Base-by-base conservation (phyloP, 2,888 invertebrate genomes). In the Pimpla rufipes region DNA sequence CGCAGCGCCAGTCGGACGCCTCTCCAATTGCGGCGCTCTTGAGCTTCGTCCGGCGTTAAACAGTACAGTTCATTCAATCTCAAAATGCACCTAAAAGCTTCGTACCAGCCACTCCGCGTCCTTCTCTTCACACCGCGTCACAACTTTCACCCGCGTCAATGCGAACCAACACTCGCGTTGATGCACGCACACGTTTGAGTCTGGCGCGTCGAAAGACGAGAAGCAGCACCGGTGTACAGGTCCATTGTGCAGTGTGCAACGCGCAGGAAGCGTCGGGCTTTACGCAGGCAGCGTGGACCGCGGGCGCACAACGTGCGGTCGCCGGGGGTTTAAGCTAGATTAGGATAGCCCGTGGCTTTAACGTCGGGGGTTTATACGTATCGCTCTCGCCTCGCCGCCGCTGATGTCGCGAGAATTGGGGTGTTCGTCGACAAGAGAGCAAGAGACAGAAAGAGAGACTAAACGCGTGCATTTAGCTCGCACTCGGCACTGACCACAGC, bases 281-380 rank as follows among this genome's bases (percentile, higher is more conserved):
- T 21, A 23, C 37, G 40, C 40, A n/a, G 13, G 29, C 21, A 42
- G 55, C 18, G 29, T 67, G 13, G 11, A 57, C 37, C 16, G 64
- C 13, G 47, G 35, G 29, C 3, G 29, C 29, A 29, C 23, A 66
- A 29, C 45, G 45, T 64, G 62, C 7, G 47, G 35, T 21, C 55
- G 23, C 70, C n/a, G 29, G 29, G 35, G 55, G 35, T 75, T 76
- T 66, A 70, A 70, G 29, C 66, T 18, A 81, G 70, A 70, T 70
- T 64, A 50, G 77, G 50, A 59, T 59, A 62, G 35, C 47, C 23
- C 37, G 35, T 37, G 47, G 47, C 68, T 29, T 62, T 37, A 52
- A 16, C 18, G 1, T 37, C 21, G 68, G 21, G 35, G 40, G 29
- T 29, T 29, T 59, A 57, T 29, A 57, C 57, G 67, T 62, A 55